phyloP scores from a whole-genome alignment of 2,797 vertebrate genomes.

The Sebastes matsubarae region DNA sequence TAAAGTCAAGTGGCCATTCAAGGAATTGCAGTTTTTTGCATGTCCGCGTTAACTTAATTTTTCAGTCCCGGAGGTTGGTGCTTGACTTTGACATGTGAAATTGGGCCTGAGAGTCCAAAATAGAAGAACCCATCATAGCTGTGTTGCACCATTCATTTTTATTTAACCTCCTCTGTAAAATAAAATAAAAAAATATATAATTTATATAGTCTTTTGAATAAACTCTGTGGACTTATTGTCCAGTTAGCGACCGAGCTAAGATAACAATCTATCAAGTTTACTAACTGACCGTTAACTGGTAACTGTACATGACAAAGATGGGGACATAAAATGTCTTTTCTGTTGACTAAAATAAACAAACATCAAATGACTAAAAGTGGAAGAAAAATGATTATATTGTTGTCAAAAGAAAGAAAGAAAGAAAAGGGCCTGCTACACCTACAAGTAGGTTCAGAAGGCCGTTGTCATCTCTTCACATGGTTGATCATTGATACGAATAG shows the following conservation, averaged over 20 bases:
- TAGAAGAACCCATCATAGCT: not conserved
- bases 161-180: too few species aligned
- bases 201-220: not conserved
- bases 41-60: too few species aligned
- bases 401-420: not conserved
- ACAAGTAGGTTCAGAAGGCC: not conserved
- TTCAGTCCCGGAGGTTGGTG: too few species aligned
- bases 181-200: too few species aligned
- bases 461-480: not conserved
- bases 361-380: not conserved
- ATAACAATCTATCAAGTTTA: too few species aligned
- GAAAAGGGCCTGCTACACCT: not conserved
- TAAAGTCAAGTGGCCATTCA: too few species aligned
- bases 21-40: too few species aligned
- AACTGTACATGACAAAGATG: not conserved
- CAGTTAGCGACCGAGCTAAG: too few species aligned
- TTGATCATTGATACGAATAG: not conserved
- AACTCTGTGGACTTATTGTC: not conserved
- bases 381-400: too few species aligned
- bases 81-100: not conserved
- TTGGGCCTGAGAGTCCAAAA: not conserved
- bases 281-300: not conserved
- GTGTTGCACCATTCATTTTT: not conserved
- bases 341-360: not conserved
- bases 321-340: too few species aligned